These are phyloP conservation scores for Drosophila pruinosa DNA, from an alignment of 1,140 invertebrate genomes.

Conservation along the genomic window DNA sequence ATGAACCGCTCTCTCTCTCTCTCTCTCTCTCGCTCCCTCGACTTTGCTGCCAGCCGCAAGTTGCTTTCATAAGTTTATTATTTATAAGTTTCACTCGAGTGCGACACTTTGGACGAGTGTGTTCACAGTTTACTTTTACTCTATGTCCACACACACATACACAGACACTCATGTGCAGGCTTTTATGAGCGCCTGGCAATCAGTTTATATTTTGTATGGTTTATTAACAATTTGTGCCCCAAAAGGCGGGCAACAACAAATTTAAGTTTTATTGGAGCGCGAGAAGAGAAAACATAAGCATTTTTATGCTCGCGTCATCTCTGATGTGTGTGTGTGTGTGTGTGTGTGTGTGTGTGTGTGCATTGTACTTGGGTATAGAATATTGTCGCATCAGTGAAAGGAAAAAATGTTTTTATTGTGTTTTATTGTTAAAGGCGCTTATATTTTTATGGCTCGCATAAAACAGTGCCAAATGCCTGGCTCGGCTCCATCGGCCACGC, in stretches of 20 bases:
- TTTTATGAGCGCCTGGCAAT: constrained; percentile 53
- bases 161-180: background rate
- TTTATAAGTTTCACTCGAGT: constrained; percentile 68
- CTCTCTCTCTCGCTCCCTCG: background rate
- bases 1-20: constrained; percentile 1
- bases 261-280: constrained; percentile 48
- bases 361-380: constrained; percentile 17
- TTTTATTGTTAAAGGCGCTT: constrained; percentile 58
- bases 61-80: constrained; percentile 69
- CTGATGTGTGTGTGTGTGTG: constrained; percentile 1
- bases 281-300: constrained; percentile 10
- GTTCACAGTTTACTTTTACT: constrained; percentile 34
- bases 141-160: constrained; percentile 5
- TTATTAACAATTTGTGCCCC: constrained; percentile 65
- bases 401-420: constrained; percentile 44
- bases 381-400: constrained; percentile 49
- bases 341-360: background rate
- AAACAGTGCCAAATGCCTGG: constrained; percentile 37
- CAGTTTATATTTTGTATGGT: constrained; percentile 64
- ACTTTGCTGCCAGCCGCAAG: constrained; percentile 8
- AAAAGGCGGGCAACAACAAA: constrained; percentile 36
- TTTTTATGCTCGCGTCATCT: constrained; percentile 38
- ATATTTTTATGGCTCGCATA: constrained; percentile 47
- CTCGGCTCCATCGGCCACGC: background rate
- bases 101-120: constrained; percentile 66